These are phyloP conservation scores for Kuschelorhynchus macadamiae DNA, from an alignment of 2,888 invertebrate species.

Conservation along the genomic window DNA sequence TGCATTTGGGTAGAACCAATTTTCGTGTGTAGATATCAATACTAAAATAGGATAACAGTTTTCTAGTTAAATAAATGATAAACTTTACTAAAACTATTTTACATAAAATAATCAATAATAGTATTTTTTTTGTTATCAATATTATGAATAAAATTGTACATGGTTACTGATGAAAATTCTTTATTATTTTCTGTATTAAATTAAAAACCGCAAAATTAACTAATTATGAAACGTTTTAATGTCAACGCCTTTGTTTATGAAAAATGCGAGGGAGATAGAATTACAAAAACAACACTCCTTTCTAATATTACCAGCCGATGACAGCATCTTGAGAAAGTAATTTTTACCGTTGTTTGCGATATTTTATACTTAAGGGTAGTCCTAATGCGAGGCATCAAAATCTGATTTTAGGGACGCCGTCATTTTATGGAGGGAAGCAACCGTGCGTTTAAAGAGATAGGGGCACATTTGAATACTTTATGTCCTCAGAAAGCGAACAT, in stretches of 20 bases:
- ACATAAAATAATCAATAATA: no score
- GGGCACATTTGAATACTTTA: conserved; percentile 14
- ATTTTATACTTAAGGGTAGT: conserved; percentile 5
- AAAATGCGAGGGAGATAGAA: background rate
- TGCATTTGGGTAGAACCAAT: no score
- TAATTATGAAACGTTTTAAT: no score
- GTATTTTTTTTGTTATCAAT: no score
- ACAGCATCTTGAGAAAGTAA: background rate
- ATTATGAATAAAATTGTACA: no score
- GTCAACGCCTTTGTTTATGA: background rate
- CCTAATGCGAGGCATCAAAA: background rate
- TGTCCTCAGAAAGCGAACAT: background rate
- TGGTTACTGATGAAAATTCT: no score
- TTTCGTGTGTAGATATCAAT: no score
- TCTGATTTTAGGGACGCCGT: conserved; percentile 9
- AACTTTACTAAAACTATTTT: no score
- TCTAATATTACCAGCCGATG: background rate
- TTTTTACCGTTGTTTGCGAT: conserved; percentile 14
- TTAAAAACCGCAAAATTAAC: no score
- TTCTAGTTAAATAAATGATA: no score
- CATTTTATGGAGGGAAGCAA: conserved; percentile 9
- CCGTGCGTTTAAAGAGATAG: conserved; percentile 22
- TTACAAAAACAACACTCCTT: background rate
- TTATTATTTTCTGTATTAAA: no score
- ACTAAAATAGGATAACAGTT: no score